Base-by-base conservation (phyloP, 2,888 invertebrate species). In the Herminia tarsipennalis region DNA sequence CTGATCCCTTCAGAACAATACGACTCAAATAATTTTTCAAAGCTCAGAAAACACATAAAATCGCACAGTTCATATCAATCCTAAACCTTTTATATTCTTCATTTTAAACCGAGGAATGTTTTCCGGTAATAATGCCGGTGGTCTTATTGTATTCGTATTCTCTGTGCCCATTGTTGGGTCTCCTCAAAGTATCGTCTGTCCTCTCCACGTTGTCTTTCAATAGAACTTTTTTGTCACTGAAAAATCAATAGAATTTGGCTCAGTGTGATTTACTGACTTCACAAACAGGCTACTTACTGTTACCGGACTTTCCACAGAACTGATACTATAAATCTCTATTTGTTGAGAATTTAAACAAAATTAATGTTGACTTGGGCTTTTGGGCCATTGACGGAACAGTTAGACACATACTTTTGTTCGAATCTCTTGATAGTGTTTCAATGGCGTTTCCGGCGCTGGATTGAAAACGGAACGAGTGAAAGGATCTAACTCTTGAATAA, bases 71-170 rank as follows among this genome's bases (percentile, higher is more conserved):
- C 43, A 58, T 38, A 43, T 40, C 34, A 46, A 12, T 45, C 40
- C 44, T 46, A 56, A 61, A 44, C 56, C 54, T 54, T 49, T 62
- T 40, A 54, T 44, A 50, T 44, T 51, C 28, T 46, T 40, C 41
- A 42, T 41, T 57, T 60, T 81, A 90, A 38, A 91, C 90, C 24
- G 85, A 73, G 62, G 90, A 90, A 83, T 91, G 88, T 77, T 89
- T 90, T 24, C 90, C 90, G 42, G 89, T 90, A 49, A 91, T 86
- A 48, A 84, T 72, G 39, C 90, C 90, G 3, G 90, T 90, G 36
- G 73, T 83, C 67, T 88, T 89, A 66, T 89, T 88, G 68, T 89
- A 89, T 61, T 88, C 85, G 49, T 71, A 88, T 58, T 89, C 86
- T 75, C 76, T 84, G 75, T 85, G 88, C 10, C 83, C 82, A 64